Evolutionary conservation across 2,888 invertebrate genomes (phyloP).

Genomic region (Suillia variegata): DNA sequence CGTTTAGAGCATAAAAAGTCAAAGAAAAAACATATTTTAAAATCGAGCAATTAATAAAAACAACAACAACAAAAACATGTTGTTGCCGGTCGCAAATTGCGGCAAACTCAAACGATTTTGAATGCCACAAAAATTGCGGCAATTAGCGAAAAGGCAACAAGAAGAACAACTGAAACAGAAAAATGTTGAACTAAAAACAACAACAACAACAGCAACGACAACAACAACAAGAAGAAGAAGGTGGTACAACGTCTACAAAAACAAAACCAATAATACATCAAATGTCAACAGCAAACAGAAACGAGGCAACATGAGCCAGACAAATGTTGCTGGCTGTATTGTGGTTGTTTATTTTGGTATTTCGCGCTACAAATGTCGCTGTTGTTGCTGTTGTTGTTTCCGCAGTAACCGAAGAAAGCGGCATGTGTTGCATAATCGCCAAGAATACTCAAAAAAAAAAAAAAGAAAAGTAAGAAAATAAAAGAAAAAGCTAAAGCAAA

Average conservation of each 20-base stretch:
- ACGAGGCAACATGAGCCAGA: not conserved
- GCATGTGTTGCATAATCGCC: conserved; percentile 8
- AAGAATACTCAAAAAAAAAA: conserved; percentile 8
- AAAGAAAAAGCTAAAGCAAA: conserved; percentile 13
- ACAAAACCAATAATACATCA: not conserved
- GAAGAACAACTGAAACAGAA: not conserved
- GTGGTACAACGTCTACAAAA: not conserved
- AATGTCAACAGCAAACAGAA: not conserved
- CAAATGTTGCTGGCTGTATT: not conserved
- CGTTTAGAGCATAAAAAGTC: too few relatives aligned
- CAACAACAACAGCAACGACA: not conserved
- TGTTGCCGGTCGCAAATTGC: too few relatives aligned
- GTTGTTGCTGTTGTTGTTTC: not conserved
- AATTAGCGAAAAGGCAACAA: not conserved
- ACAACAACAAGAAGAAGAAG: not conserved
- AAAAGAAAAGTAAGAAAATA: conserved; percentile 12
- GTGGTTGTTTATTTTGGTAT: too few relatives aligned
- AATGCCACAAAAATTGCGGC: not conserved
- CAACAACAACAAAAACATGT: too few relatives aligned
- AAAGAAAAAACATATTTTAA: too few relatives aligned
- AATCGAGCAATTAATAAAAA: too few relatives aligned
- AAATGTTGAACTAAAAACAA: not conserved
- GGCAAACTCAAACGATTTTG: not conserved
- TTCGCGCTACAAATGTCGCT: too few relatives aligned
- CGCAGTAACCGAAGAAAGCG: not conserved